Base-by-base conservation (phyloP, 1,140 invertebrate species). In the Zaprionus ghesquierei region DNA sequence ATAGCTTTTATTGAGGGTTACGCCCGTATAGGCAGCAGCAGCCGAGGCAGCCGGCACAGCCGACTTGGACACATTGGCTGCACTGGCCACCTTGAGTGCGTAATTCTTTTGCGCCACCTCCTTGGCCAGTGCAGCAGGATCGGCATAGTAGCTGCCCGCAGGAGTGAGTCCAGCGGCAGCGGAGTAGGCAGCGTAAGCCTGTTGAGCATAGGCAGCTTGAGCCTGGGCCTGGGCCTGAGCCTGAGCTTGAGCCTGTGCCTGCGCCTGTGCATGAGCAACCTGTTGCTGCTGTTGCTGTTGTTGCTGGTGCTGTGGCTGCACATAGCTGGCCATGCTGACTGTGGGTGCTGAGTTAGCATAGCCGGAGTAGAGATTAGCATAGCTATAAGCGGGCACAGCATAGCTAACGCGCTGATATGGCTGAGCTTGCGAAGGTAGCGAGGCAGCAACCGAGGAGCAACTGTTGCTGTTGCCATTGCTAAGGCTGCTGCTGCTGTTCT, bases 101-200 rank as follows among this genome's bases (percentile, higher is more conserved):
- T 96, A 96, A 81, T 95, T 96, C 92, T 96, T 96, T 79, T 96
- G 95, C 27, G 95, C 95, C 56, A 96, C 95, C 79, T 96, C 95
- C 82, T 96, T 96, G 76, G 95, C 95, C 27, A 96, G 77, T 13
- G 94, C 90, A 6, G 94, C 94, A 1, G 94, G 93, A 91, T 95
- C 94, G 25, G 93, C 90, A 23, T 82, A 89, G 15, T 82, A 79
- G 9, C 81, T 81, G 20, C 81, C 75, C 33, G 70, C 75, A 22
- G 81, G 79, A 54, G 75, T 69, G 3, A 90, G 69, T 0, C 91
- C 86, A 49, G 73, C 90, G 5, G 89, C 92, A 3, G 90, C 92
- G 12, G 87, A 90, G 50, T 87, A 87, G 9, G 87, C 82, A 5
- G 82, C 82, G 61, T 87, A 93, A 77, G 84, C 90, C 80, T 70